These are phyloP conservation scores for Epizoanthus ramosus DNA, from an alignment of 92 coral and sea anemone species.

Conservation along the genomic window DNA sequence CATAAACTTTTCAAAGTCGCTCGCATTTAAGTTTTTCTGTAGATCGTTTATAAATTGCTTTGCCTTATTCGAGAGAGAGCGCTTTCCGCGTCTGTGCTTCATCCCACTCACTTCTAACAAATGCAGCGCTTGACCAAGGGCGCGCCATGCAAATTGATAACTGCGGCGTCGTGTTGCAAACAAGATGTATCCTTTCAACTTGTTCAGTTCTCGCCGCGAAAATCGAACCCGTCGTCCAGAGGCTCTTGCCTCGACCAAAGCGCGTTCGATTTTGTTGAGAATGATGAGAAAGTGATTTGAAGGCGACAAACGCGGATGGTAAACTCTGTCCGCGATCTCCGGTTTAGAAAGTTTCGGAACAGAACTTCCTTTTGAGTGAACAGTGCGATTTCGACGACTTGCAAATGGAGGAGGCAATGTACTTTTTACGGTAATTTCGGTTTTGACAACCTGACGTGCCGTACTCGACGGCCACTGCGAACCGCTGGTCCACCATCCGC, in stretches of 20 bases:
- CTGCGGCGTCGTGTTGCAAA: slow-evolving; percentile 50
- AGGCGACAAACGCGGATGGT: slow-evolving; percentile 65
- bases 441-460: no score
- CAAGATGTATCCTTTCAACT: slow-evolving; percentile 31
- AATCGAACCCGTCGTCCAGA: slow-evolving; percentile 25
- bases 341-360: no score
- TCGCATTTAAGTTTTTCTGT: slow-evolving; percentile 57
- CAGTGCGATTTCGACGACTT: no score
- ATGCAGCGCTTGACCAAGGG: slow-evolving; percentile 61
- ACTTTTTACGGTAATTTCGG: no score
- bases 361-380: no score
- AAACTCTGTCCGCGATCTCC: slow-evolving; percentile 36
- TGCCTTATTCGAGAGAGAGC: slow-evolving; percentile 62
- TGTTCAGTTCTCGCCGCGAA: not conserved
- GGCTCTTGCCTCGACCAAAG: slow-evolving; percentile 67
- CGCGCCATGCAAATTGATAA: slow-evolving; percentile 51
- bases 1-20: slow-evolving; percentile 79
- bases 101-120: slow-evolving; percentile 37
- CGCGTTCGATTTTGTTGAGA: slow-evolving; percentile 78
- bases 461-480: no score
- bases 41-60: slow-evolving; percentile 61
- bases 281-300: slow-evolving; percentile 82
- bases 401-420: no score
- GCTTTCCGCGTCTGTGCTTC: slow-evolving; percentile 46
- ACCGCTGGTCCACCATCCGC: no score